Conservation (phyloP, 2,888 invertebrate species). For the Pterobdella sp. region DNA sequence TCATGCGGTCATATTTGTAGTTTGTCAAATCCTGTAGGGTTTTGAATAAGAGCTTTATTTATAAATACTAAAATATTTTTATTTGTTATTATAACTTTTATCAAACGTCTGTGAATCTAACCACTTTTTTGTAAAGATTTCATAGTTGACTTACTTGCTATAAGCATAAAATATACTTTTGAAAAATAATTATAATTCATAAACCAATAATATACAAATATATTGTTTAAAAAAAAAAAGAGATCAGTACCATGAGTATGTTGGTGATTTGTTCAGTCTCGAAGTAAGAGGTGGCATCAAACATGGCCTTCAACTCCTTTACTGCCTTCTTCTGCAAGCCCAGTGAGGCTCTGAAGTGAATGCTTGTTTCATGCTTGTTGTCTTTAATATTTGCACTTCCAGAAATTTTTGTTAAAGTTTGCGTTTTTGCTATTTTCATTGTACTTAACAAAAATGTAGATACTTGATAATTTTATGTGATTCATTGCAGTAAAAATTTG, state of each 20-base stretch:
- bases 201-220: neutral
- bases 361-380: neutral
- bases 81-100: no score
- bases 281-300: conserved; percentile 40
- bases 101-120: no score
- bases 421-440: neutral
- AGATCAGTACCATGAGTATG: conserved; percentile 38
- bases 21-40: conserved; percentile 42
- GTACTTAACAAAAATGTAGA: no score
- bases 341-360: conserved; percentile 33
- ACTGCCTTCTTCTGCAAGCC: conserved; percentile 38
- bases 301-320: conserved; percentile 39
- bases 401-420: neutral
- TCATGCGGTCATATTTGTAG: conserved; percentile 42
- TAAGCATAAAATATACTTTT: neutral
- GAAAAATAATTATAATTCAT: neutral
- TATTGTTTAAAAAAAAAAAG: neutral
- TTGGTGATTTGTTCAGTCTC: conserved; percentile 39
- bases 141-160: neutral
- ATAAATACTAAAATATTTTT: no score
- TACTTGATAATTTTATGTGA: no score
- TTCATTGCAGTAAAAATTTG: no score
- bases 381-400: neutral
- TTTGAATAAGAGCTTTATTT: no score
- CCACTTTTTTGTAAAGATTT: no score